Conservation (phyloP, 2,797 vertebrate genomes). For the Spea hammondii region DNA sequence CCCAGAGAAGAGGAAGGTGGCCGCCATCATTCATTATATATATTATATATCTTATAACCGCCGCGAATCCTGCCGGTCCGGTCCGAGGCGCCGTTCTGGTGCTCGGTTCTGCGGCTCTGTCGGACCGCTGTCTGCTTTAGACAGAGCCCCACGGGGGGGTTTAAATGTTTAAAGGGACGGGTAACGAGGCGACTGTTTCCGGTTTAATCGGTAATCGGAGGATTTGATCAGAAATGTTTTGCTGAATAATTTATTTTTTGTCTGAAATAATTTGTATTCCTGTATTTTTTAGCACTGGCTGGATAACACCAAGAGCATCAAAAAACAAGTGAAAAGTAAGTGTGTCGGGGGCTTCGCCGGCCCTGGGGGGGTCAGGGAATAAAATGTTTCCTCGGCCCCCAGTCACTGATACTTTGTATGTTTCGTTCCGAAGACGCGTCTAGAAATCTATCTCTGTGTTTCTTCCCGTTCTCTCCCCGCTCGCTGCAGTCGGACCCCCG, state of each 20-base stretch:
- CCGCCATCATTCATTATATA: too few species aligned
- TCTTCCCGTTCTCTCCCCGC: too few species aligned
- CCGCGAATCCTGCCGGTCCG: not conserved
- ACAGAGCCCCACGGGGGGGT: too few species aligned
- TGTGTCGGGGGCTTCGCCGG: not conserved
- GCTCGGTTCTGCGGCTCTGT: too few species aligned
- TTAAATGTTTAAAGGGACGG: not conserved
- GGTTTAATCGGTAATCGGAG: too few species aligned
- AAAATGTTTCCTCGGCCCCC: not conserved
- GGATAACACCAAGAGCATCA: constrained; percentile 96
- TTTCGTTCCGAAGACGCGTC: too few species aligned
- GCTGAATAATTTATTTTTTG: not conserved
- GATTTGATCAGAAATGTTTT: not conserved
- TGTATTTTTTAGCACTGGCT: constrained; percentile 88
- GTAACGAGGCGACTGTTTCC: not conserved
- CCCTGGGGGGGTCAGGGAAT: not conserved
- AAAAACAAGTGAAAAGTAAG: constrained; percentile 99
- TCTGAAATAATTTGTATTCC: constrained; percentile 47
- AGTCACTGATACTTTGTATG: too few species aligned
- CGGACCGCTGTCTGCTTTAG: too few species aligned
- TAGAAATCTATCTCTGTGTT: too few species aligned
- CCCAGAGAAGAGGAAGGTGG: too few species aligned
- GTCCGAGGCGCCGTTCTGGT: too few species aligned
- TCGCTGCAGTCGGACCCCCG: constrained; percentile 84
- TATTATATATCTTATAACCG: not conserved